Percentiles rank a stretch among this genome's conserved stretches.
These are phyloP conservation scores for Chelon labrosus DNA, from an alignment of 2,797 vertebrate genomes.

Conservation along the genomic window DNA sequence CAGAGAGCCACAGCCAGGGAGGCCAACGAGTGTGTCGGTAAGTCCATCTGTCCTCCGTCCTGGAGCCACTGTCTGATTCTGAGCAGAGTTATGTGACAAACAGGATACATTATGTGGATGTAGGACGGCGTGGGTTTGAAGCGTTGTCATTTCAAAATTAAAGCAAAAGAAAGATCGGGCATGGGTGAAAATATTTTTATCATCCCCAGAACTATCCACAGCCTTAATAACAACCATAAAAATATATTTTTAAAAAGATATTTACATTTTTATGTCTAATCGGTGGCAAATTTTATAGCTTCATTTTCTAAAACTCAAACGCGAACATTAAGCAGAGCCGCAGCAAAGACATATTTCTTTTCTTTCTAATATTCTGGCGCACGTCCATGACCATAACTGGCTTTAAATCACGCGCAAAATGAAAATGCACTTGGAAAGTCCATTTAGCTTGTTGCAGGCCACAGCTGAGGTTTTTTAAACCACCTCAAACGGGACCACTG, in stretches of 20 bases:
- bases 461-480: constrained; percentile 47
- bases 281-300: constrained; percentile 2
- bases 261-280: background rate
- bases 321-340: constrained; percentile 18
- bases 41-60: constrained; percentile 72
- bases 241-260: background rate
- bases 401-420: constrained; percentile 38
- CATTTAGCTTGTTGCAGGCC: constrained; percentile 44
- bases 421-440: constrained; percentile 51
- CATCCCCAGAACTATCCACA: background rate
- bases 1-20: constrained; percentile 94
- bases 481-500: constrained; percentile 61
- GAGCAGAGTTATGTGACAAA: background rate
- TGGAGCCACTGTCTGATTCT: background rate
- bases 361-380: constrained; percentile 16
- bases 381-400: constrained; percentile 14
- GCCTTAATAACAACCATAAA: background rate
- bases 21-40: constrained; percentile 96
- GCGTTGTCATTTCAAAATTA: too few relatives aligned
- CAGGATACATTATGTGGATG: background rate
- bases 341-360: constrained; percentile 10
- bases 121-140: too few relatives aligned
- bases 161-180: background rate
- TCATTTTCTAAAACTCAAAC: constrained; percentile 4
- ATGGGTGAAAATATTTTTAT: background rate